Evolutionary conservation across 1,140 invertebrate genomes (phyloP).

Genomic region (Hyphantria cunea): DNA sequence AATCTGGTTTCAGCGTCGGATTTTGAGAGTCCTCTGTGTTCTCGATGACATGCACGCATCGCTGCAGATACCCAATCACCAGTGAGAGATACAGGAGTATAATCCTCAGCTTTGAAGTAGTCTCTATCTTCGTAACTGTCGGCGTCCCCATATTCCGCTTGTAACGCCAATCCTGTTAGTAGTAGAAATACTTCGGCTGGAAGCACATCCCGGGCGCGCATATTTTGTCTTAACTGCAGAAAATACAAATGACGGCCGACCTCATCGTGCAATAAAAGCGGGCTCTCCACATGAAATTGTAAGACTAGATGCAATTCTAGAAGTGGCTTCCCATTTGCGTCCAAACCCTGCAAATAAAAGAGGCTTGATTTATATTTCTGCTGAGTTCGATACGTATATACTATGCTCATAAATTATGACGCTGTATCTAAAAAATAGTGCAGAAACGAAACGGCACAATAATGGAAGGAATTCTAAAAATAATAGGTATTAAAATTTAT

Average conservation of each 20-base stretch:
- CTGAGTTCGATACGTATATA: too few relatives aligned
- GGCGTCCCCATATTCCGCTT: slow-evolving; percentile 94
- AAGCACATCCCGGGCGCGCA: slow-evolving; percentile 86
- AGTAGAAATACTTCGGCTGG: slow-evolving; percentile 88
- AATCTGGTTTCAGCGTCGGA: slow-evolving; percentile 92
- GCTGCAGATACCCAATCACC: slow-evolving; percentile 83
- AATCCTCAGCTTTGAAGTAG: slow-evolving; percentile 93
- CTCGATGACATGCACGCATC: slow-evolving; percentile 84
- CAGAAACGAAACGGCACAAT: too few relatives aligned
- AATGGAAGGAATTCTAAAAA: too few relatives aligned
- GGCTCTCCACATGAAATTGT: slow-evolving; percentile 96
- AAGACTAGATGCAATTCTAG: slow-evolving; percentile 96
- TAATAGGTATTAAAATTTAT: too few relatives aligned
- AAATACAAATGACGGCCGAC: slow-evolving; percentile 96
- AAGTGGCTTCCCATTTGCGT: slow-evolving; percentile 93
- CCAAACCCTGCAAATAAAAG: slow-evolving; percentile 87
- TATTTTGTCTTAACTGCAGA: slow-evolving; percentile 95
- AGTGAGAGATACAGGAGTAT: slow-evolving; percentile 79
- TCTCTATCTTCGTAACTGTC: slow-evolving; percentile 83
- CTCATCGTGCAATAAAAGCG: slow-evolving; percentile 93
- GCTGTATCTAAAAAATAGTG: background rate
- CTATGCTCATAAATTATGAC: too few relatives aligned
- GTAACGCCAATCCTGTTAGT: slow-evolving; percentile 92
- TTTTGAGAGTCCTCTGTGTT: slow-evolving; percentile 88
- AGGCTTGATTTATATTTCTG: slow-evolving; percentile 12